These are phyloP conservation scores for Musca domestica DNA, from an alignment of 1,140 invertebrate genomes.

Conservation along the genomic window DNA sequence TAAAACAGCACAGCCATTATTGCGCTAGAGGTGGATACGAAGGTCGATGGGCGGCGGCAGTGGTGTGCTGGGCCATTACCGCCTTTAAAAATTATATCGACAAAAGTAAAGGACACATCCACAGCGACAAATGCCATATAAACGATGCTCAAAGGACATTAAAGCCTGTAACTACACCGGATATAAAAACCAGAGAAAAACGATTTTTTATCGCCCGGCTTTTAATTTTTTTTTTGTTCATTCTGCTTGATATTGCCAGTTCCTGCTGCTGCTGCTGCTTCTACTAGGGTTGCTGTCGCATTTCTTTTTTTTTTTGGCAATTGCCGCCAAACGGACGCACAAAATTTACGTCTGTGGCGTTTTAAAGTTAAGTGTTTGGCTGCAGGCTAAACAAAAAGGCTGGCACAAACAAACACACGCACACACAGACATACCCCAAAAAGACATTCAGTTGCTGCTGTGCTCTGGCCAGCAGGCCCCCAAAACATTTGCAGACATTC, in stretches of 20 bases:
- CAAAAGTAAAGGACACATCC: slow-evolving; percentile 9
- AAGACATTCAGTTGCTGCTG: not conserved
- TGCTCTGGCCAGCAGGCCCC: slow-evolving; percentile 2
- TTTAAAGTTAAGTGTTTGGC: slow-evolving; percentile 19
- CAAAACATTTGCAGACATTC: slow-evolving; percentile 14
- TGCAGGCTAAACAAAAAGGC: slow-evolving; percentile 12
- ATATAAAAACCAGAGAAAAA: slow-evolving; percentile 3
- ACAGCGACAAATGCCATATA: not conserved
- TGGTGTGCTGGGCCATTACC: slow-evolving; percentile 6
- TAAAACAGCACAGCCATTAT: slow-evolving; percentile 1
- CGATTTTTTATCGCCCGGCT: slow-evolving; percentile 6
- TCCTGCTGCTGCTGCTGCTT: not conserved
- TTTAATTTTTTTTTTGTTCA: not conserved
- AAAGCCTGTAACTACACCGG: not conserved
- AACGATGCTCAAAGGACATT: slow-evolving; percentile 10
- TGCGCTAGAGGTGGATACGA: not conserved
- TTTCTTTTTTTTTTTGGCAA: not conserved
- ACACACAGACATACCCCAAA: too few species aligned
- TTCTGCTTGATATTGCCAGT: not conserved
- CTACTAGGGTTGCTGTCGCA: too few species aligned
- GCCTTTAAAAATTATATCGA: slow-evolving; percentile 25
- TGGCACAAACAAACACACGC: not conserved
- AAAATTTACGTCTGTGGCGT: slow-evolving; percentile 14
- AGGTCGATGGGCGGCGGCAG: not conserved
- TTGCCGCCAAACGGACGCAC: slow-evolving; percentile 15